A percentile compares a stretch with the other conserved stretches of the same genome.
phyloP scores from a whole-genome alignment of 2,797 vertebrate genomes.

The Pipistrellus kuhlii region DNA sequence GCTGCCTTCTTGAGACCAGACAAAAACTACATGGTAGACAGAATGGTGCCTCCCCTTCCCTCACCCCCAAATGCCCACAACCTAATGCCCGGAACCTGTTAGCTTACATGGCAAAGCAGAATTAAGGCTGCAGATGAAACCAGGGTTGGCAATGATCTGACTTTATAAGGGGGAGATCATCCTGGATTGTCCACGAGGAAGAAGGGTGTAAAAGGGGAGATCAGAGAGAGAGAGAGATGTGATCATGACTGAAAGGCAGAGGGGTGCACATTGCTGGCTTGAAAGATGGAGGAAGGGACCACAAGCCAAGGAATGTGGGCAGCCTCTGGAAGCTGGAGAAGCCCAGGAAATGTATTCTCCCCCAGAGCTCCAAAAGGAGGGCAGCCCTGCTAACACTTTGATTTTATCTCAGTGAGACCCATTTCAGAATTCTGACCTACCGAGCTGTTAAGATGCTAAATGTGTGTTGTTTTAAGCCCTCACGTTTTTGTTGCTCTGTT shows the following conservation, averaged over 20 bases:
- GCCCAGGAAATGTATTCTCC: background rate
- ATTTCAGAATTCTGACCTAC: accelerated
- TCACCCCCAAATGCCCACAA: accelerated
- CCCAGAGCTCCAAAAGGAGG: background rate
- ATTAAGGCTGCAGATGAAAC: background rate
- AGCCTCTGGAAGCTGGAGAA: background rate
- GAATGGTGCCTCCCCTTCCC: background rate
- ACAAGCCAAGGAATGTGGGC: background rate
- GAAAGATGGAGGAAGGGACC: background rate
- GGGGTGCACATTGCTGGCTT: background rate
- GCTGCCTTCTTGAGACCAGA: background rate
- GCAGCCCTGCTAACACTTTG: background rate
- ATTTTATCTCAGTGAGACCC: background rate
- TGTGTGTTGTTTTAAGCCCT: background rate
- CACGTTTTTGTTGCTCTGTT: too few relatives aligned
- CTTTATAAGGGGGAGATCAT: too few relatives aligned
- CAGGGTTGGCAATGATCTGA: background rate
- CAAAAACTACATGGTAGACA: background rate
- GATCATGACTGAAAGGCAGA: background rate
- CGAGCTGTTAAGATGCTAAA: background rate
- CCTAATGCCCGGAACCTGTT: background rate
- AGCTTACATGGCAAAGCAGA: too few relatives aligned
- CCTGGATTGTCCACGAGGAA: background rate
- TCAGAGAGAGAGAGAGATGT: background rate
- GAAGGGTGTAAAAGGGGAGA: background rate